Base-by-base conservation (phyloP, 53 echinoderm and acorn worm species). In the Zoroaster sp. region DNA sequence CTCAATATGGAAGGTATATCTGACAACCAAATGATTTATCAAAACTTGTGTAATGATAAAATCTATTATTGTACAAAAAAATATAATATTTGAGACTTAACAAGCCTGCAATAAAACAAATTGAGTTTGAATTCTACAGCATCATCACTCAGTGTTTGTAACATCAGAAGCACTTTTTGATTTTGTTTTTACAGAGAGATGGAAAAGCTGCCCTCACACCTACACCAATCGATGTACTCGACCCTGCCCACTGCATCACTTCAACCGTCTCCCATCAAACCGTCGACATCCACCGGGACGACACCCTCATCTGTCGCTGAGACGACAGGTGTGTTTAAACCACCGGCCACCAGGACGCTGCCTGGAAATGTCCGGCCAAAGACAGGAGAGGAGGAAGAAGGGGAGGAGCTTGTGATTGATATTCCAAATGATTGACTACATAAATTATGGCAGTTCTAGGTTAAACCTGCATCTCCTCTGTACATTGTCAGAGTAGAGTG, bases 321-420 rank as follows among this genome's bases (percentile, higher is more conserved):
- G 51, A 23, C 83, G 10, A 18, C 71, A 21, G 59, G 59, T 10
- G 23, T 59, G 25, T 20, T 25, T 10, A 59, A 59, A 59, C 7
- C 2, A 25, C 14, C 59, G 1, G 21, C 59, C 1, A 28, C 1
- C 1, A 59, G 28, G 47, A 47, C 83, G 49, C 36, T 42, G 3
- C 41, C 42, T n/a, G 42, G 13, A 14, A 83, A 70, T n/a, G 34
- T 35, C 34, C 20, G 54, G 63, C 36, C 38, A 25, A 18, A 34
- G 2, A 28, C 63, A 21, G 70, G 47, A 37, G 71, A 30, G 51
- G 83, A 46, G n/a, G 83, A 83, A 34, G 83, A 83, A 21, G 83
- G 51, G 83, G 83, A 83, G 83, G 83, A 83, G 83, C 83, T 83
- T 45, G 83, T 83, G 34, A 83, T 83, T 20, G 83, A 83, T 70